Base-by-base conservation (phyloP, 2,113 vertebrate genomes). In the Felis chaus region DNA sequence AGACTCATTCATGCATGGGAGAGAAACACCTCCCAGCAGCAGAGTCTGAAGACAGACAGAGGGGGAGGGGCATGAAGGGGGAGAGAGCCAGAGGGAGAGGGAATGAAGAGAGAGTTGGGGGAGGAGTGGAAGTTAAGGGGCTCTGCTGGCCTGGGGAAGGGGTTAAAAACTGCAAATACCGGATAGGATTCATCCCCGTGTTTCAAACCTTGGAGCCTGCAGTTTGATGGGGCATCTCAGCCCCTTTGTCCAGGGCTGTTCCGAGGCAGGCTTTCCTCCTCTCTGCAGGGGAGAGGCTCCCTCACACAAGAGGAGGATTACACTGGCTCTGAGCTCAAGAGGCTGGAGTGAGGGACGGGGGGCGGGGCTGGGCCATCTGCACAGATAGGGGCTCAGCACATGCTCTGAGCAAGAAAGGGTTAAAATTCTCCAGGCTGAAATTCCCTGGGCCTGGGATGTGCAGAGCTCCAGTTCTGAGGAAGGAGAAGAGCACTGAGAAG, bases 1-100 rank as follows among this genome's bases (percentile, higher is more conserved):
- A 98, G 98, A 98, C 98, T 98, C 98, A 98, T 98, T 98, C 98
- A 98, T 98, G 98, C 98, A 98, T 98, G 98, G 98, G 98, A 98
- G 98, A 98, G 97, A 98, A 98, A 98, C 98, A 98, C 98, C 97
- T 98, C 98, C 98, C 97, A 96, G 97, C 97, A 97, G 98, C 98
- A 90, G 97, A 98, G 97, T 97, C 98, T 98, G 98, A 94, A 98
- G 98, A 98, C 98, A 97, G 98, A 97, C 97, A 97, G 97, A 92
- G 98, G 98, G 98, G 97, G 98, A 98, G 97, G 98, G 98, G 97
- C 95, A 80, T 39, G 80, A 92, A 97, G 96, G 95, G 97, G 97
- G 97, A 97, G 96, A 97, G 84, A 95, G 95, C 92, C 85, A 97
- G 81, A 97, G 85, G 39, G 76, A 93, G 96, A 96, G 78, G 80